Evolutionary conservation across 2,113 vertebrate species (phyloP).

Genomic region (Tylochromis polylepis): DNA sequence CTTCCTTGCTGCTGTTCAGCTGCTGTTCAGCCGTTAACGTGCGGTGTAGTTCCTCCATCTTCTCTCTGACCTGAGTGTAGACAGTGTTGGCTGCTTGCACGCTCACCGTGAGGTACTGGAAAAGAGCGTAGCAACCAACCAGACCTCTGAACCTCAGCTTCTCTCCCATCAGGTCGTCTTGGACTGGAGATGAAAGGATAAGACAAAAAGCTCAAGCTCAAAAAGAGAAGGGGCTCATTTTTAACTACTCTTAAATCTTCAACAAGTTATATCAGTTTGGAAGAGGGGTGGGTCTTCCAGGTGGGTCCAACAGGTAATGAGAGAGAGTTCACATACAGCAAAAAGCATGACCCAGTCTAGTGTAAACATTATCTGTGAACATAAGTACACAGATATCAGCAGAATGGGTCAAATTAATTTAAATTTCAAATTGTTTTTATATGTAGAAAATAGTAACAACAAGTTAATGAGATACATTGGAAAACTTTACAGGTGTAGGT

Average conservation of each 20-base stretch:
- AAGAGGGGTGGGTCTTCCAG: neutral
- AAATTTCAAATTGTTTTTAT: no score
- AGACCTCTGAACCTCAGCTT: constrained; percentile 65
- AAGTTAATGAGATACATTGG: no score
- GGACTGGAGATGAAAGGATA: neutral
- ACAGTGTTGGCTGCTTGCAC: constrained; percentile 77
- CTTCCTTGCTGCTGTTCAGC: neutral
- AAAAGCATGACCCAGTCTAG: neutral
- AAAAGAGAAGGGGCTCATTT: neutral
- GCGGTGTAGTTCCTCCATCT: constrained; percentile 46
- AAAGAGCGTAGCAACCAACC: constrained; percentile 83
- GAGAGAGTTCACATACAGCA: neutral
- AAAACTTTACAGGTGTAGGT: no score
- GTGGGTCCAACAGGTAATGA: neutral
- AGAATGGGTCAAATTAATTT: no score
- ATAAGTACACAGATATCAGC: no score
- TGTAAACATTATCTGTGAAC: no score
- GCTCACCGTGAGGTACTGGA: constrained; percentile 89
- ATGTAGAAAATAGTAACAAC: no score
- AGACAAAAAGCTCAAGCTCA: neutral
- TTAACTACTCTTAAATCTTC: neutral
- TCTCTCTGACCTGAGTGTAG: constrained; percentile 71
- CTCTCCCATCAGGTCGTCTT: constrained; percentile 12
- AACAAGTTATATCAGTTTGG: fast-evolving
- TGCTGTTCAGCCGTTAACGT: neutral